These are phyloP conservation scores for Clarias pachynema DNA, from an alignment of 2,797 vertebrate genomes.

Conservation along the genomic window DNA sequence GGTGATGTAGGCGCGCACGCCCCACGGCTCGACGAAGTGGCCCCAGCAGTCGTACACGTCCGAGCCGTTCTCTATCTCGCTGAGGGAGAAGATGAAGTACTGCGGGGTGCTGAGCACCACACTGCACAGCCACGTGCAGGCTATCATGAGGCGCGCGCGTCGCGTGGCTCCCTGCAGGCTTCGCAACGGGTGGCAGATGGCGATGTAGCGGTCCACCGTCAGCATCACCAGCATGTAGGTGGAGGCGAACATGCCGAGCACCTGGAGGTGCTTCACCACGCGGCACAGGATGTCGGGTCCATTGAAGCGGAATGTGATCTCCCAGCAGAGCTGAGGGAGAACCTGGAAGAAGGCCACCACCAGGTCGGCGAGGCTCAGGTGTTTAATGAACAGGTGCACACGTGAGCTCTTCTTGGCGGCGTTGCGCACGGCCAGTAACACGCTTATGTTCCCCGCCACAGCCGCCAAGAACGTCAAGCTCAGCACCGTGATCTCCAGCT, in stretches of 20 bases:
- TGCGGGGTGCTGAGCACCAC: slow-evolving; percentile 86
- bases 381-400: slow-evolving; percentile 89
- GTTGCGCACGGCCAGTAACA: slow-evolving; percentile 78
- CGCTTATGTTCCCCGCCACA: slow-evolving; percentile 78
- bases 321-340: slow-evolving; percentile 91
- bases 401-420: slow-evolving; percentile 82
- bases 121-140: slow-evolving; percentile 82
- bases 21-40: slow-evolving; percentile 84
- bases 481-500: slow-evolving; percentile 84
- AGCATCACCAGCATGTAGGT: slow-evolving; percentile 91
- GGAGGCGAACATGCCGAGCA: slow-evolving; percentile 92
- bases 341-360: slow-evolving; percentile 91
- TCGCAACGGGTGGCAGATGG: slow-evolving; percentile 87
- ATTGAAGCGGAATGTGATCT: slow-evolving; percentile 87
- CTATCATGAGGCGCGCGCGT: slow-evolving; percentile 81
- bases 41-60: slow-evolving; percentile 92
- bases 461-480: slow-evolving; percentile 80
- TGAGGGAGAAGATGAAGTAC: slow-evolving; percentile 88
- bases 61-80: slow-evolving; percentile 81
- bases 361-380: slow-evolving; percentile 87
- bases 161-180: slow-evolving; percentile 82
- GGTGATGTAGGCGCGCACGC: slow-evolving; percentile 85
- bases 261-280: slow-evolving; percentile 88
- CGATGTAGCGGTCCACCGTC: slow-evolving; percentile 90
- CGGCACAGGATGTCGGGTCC: slow-evolving; percentile 86